Conservation (phyloP, 2,113 vertebrate genomes). For the Lamprologus tigripictilis region DNA sequence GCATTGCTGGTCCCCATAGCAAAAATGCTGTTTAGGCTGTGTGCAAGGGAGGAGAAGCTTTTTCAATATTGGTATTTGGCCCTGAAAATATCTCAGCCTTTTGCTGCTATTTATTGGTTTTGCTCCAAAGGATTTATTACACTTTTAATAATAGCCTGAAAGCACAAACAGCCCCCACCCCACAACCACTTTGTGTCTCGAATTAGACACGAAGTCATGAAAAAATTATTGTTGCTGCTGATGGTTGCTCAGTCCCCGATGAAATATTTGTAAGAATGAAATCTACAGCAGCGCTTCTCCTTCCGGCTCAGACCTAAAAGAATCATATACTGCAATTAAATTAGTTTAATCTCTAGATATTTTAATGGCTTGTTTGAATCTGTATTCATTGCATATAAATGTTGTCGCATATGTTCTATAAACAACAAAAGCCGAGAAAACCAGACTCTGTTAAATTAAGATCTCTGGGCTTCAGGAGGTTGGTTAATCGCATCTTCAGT, state of each 20-base stretch:
- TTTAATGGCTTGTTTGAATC: background rate
- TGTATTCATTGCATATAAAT: background rate
- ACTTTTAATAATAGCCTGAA: constrained; percentile 46
- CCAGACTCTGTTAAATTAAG: background rate
- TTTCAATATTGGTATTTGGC: constrained; percentile 19
- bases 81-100: constrained; percentile 23
- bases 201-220: constrained; percentile 14
- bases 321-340: background rate
- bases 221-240: constrained; percentile 2
- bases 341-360: constrained; percentile 8
- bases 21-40: constrained; percentile 7
- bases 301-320: background rate
- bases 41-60: background rate
- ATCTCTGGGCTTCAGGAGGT: background rate
- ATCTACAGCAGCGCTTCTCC: background rate
- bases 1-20: constrained; percentile 27
- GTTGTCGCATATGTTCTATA: background rate
- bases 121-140: constrained; percentile 42
- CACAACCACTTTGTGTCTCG: background rate
- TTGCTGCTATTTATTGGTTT: constrained; percentile 44
- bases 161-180: background rate
- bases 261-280: constrained; percentile 30
- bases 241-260: background rate
- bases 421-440: background rate
- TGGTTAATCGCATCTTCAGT: background rate